Conservation (phyloP, 2,113 vertebrate genomes). For the Abramis brama region DNA sequence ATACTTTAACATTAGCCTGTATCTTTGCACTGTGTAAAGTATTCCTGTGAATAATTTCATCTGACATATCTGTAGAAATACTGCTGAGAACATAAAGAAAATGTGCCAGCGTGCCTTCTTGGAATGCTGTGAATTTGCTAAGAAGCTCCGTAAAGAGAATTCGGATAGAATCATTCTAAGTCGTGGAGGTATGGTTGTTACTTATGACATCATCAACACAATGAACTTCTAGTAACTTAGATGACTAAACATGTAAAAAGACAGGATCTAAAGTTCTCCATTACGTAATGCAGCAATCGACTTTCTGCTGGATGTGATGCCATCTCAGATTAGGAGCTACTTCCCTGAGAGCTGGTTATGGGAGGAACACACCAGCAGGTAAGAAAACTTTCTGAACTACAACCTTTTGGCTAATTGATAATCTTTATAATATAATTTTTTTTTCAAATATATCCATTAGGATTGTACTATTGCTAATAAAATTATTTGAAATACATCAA, state of each 20-base stretch:
- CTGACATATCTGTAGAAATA: neutral
- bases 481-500: neutral
- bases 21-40: neutral
- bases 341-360: constrained; percentile 98
- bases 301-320: constrained; percentile 66
- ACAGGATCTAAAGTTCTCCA: neutral
- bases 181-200: constrained; percentile 78
- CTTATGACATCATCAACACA: neutral
- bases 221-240: neutral
- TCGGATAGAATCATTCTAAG: constrained; percentile 64
- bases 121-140: constrained; percentile 76
- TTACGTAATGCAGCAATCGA: constrained; percentile 72
- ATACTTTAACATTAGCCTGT: neutral
- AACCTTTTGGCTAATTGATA: neutral
- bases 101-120: constrained; percentile 67
- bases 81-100: rapidly evolving
- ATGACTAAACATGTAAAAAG: neutral
- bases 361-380: constrained; percentile 83
- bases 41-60: neutral
- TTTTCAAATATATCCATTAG: neutral
- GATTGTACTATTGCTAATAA: neutral
- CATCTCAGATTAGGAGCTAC: constrained; percentile 83
- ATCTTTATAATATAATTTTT: too few relatives aligned
- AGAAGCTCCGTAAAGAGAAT: constrained; percentile 7
- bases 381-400: constrained; percentile 30